phyloP scores from a whole-genome alignment of 2,113 vertebrate species.

The Notothenia rossii region DNA sequence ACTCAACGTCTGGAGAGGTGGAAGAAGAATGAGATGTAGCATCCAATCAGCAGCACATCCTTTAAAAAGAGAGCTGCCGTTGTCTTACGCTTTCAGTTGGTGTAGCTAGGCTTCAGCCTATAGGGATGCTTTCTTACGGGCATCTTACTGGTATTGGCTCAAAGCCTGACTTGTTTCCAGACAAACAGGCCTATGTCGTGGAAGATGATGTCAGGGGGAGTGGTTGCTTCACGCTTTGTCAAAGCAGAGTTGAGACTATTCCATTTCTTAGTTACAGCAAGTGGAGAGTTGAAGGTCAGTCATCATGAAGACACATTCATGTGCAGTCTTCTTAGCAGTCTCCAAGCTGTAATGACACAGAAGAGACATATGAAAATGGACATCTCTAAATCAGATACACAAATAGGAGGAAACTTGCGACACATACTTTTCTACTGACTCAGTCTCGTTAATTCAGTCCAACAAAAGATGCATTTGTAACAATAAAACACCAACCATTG shows the following conservation, averaged over 20 bases:
- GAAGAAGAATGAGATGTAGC: conserved; percentile 32
- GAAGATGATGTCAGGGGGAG: conserved; percentile 36
- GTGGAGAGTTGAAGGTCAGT: conserved; percentile 68
- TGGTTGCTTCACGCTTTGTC: conserved; percentile 35
- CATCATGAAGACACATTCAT: conserved; percentile 24
- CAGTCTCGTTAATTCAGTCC: not conserved
- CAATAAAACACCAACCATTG: not conserved
- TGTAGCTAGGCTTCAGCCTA: conserved; percentile 62
- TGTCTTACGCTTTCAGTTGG: conserved; percentile 56
- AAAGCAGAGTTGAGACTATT: conserved; percentile 26
- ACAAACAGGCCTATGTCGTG: conserved; percentile 42
- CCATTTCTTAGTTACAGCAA: conserved; percentile 28
- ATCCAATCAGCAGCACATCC: conserved; percentile 70
- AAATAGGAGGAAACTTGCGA: not conserved
- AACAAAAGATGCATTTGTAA: not conserved
- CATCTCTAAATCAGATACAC: not conserved
- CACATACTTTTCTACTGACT: not conserved
- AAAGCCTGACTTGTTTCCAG: conserved; percentile 51
- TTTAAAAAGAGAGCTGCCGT: conserved; percentile 44
- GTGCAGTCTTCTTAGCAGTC: conserved; percentile 37
- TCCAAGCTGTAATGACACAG: conserved; percentile 68
- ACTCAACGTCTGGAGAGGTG: conserved; percentile 42
- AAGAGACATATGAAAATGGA: conserved; percentile 20
- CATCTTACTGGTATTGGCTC: conserved; percentile 64
- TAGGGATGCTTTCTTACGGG: conserved; percentile 51